Evolutionary conservation across 2,888 invertebrate species (phyloP).

Genomic region (Drosophila colorata): DNA sequence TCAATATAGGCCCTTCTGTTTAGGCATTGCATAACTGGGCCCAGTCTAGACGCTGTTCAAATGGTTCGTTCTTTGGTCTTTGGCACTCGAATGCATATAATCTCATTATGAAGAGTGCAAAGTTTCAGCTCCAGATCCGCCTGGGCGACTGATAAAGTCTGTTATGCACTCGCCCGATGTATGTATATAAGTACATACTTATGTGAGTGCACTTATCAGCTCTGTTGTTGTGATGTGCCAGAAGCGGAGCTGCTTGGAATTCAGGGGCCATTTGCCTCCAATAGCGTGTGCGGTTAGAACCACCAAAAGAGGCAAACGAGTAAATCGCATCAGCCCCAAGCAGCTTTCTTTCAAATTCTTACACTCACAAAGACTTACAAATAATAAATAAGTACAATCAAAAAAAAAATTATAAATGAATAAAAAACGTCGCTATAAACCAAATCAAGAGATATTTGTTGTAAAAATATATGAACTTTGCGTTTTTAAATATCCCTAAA

Average conservation of each 20-base stretch:
- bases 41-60: conserved; percentile 31
- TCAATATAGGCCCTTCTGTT: conserved; percentile 30
- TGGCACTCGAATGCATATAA: conserved; percentile 37
- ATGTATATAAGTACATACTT: neutral
- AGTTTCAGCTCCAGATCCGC: conserved; percentile 34
- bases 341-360: neutral
- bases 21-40: conserved; percentile 51
- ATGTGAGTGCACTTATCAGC: conserved; percentile 43
- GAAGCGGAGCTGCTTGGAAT: neutral
- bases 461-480: too few relatives aligned
- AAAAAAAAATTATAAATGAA: neutral
- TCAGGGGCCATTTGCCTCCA: conserved; percentile 1
- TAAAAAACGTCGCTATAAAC: too few relatives aligned
- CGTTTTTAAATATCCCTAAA: too few relatives aligned
- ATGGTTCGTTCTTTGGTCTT: conserved; percentile 29
- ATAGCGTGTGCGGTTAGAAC: neutral
- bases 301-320: conserved; percentile 9
- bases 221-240: conserved; percentile 15
- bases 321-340: conserved; percentile 9
- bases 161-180: conserved; percentile 1
- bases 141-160: conserved; percentile 40
- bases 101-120: conserved; percentile 53
- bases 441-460: neutral
- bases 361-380: neutral
- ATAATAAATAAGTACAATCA: neutral